Evolutionary conservation across 2,113 vertebrate species (phyloP), one percentile per base, ranked within the genome.

Genomic region (Psilopogon haemacephalus): DNA sequence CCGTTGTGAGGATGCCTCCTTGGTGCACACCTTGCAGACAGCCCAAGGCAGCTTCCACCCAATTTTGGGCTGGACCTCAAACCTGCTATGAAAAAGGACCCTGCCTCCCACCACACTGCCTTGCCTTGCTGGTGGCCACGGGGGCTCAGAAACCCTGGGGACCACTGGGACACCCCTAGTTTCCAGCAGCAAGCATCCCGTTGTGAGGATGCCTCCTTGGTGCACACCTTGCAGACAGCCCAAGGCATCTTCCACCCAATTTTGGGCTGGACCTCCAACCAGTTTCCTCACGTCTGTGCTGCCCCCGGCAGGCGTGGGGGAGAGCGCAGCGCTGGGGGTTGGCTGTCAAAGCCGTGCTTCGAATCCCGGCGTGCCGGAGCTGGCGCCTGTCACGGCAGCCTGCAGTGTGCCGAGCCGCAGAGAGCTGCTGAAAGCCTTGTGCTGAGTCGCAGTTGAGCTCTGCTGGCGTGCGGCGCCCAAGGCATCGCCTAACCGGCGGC

Each of bases 371-470:
- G 76, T 88, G 87, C 73, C 2, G 1, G 32, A 69, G 55, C 70
- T 82, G 46, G 0, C 5, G 8, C 75, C 63, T 54, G 72, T 38
- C 95, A 65, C 38, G 2, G 86, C 89, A 85, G 79, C 89, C 84
- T 48, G 55, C 9, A 15, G 20, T 23, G 68, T 93, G 89, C 89
- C 75, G 86, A 95, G 84, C 87, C 35, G 80, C 91, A 70, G 74
- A 44, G 67, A 74, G 17, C 32, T 12, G 4, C 19, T 35, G 46
- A 27, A 73, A 88, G 79, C 55, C 52, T 46, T n/a, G 65, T 81
- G 91, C 91, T 86, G 84, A 93, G 74, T 24, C 8, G 54, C 74
- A 20, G 69, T 55, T 81, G 69, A 71, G 88, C 84, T 78, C 30
- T 64, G 85, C 72, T 16, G 40, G 27, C 23, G 4, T 27, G 64